Evolutionary conservation across 2,113 vertebrate genomes (phyloP).

Genomic region (Vulpes ferrilata): DNA sequence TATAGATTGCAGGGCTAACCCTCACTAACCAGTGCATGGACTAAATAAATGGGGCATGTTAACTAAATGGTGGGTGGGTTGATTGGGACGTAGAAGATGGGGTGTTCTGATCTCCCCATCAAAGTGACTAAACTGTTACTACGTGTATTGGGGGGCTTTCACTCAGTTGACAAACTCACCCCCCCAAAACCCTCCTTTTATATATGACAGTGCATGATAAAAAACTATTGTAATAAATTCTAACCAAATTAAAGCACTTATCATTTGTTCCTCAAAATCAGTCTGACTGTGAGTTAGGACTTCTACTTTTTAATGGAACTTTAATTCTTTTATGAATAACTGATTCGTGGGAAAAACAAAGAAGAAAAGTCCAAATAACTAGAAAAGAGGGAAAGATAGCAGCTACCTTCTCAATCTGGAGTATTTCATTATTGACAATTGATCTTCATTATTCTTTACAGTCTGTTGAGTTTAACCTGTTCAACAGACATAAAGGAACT

Average conservation of each 20-base stretch:
- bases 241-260: neutral
- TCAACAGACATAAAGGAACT: neutral
- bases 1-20: neutral
- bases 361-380: neutral
- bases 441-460: neutral
- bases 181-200: neutral
- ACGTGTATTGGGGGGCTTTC: neutral
- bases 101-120: rapidly evolving
- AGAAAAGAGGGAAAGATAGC: neutral
- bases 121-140: neutral
- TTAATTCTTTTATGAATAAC: neutral
- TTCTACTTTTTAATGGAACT: neutral
- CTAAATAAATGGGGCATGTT: neutral
- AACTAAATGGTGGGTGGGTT: neutral
- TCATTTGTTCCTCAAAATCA: neutral
- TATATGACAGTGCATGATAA: neutral
- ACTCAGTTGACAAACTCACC: neutral
- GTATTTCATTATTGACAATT: neutral
- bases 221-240: neutral
- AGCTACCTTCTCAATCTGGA: neutral
- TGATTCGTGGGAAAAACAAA: neutral
- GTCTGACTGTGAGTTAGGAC: neutral
- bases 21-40: no score
- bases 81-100: rapidly evolving
- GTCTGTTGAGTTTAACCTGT: neutral